Evolutionary conservation across 1,140 invertebrate genomes (phyloP), one percentile per base, ranked within the genome.

Genomic region (Oryctes rhinoceros): DNA sequence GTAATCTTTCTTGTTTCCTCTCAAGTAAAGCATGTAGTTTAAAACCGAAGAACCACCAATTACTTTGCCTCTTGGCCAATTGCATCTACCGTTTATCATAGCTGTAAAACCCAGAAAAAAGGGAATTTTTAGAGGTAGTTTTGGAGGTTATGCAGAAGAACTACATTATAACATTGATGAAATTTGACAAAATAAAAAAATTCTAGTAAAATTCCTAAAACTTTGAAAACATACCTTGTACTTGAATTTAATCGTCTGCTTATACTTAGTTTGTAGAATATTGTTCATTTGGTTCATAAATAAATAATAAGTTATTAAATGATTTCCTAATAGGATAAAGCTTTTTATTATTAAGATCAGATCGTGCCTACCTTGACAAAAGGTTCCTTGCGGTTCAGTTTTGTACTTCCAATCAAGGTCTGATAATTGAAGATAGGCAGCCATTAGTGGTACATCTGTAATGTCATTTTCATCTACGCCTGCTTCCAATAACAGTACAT

Each of bases 21-120:
- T 90, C 0, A 99, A 90, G 85, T 99, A 99, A 0, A 99, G 90
- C 98, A 99, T 99, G 85, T 98, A 99, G 87, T 99, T 99, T 0
- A 99, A 90, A 0, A 98, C 96, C 3, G 92, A 94, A 1, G 92
- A 94, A 1, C 96, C 96, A 1, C 95, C 96, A 9, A 94, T 88
- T 0, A 94, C 93, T 86, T 94, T 94, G 15, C 95, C 96, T 44
- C 95, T 87, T 0, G 96, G 95, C 95, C 96, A 97, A 84, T 96
- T 96, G 85, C 96, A 97, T 35, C 95, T 90, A 53, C 92, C 90
- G 13, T 92, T 91, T 82, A 93, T 92, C 94, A 96, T 96, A 10
- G 93, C 94, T 95, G 87, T 20, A 89, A 82, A 48, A 18, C 0
- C 24, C 24, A 49, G n/a, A 9, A 78, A 37, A 13, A 78, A 20